Evolutionary conservation across 2,888 invertebrate genomes (phyloP).

Genomic region (Lithodes maja): DNA sequence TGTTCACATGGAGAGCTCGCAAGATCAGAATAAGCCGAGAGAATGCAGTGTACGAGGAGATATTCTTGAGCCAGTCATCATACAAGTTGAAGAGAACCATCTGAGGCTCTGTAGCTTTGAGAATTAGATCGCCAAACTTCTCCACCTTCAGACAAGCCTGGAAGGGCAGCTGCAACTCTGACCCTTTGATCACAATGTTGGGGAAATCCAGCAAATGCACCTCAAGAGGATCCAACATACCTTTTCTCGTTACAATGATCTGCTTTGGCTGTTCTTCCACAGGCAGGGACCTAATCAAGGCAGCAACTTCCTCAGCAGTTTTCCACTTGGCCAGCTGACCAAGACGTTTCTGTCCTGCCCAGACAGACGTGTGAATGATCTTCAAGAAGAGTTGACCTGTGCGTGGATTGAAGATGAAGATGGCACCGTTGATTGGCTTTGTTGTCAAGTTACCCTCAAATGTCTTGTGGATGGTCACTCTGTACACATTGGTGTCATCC

Average conservation of each 20-base stretch:
- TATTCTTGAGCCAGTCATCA: slow-evolving; percentile 99
- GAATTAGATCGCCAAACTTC: slow-evolving; percentile 98
- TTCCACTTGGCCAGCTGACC: slow-evolving; percentile 97
- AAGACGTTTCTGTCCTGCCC: slow-evolving; percentile 84
- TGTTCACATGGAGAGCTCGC: slow-evolving; percentile 98
- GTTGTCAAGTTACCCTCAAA: slow-evolving; percentile 99
- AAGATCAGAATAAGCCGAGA: slow-evolving; percentile 92
- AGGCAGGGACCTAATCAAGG: slow-evolving; percentile 97
- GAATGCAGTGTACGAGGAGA: slow-evolving; percentile 94
- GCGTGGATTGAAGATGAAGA: slow-evolving; percentile 99
- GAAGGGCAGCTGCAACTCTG: slow-evolving; percentile 98
- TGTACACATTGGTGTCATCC: slow-evolving; percentile 99
- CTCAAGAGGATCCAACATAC: slow-evolving; percentile 99
- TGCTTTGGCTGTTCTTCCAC: slow-evolving; percentile 99
- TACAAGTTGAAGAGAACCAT: slow-evolving; percentile 99
- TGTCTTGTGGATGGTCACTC: slow-evolving; percentile 99
- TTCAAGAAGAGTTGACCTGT: slow-evolving; percentile 99
- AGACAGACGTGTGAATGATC: slow-evolving; percentile 99
- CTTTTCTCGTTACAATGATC: slow-evolving; percentile 99
- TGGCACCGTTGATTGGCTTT: slow-evolving; percentile 99
- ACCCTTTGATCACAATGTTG: slow-evolving; percentile 99
- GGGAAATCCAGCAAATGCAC: slow-evolving; percentile 99
- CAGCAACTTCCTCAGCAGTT: slow-evolving; percentile 99
- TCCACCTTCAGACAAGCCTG: slow-evolving; percentile 99
- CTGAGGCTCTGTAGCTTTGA: slow-evolving; percentile 99